phyloP scores from a whole-genome alignment of 2,888 invertebrate genomes.

The Cataglyphis rosenhaueri region DNA sequence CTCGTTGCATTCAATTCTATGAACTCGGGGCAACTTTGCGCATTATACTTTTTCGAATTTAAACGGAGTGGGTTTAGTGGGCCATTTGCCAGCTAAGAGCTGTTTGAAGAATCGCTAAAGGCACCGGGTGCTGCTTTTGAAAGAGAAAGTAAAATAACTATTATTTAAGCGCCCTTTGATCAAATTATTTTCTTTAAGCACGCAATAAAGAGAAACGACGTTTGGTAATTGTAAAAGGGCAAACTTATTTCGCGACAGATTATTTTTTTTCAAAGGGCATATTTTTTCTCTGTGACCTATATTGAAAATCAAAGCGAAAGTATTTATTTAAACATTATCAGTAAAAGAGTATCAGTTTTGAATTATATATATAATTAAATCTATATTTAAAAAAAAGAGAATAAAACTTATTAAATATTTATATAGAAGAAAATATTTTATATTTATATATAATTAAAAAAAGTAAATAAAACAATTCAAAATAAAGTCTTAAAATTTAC shows the following conservation, averaged over 20 bases:
- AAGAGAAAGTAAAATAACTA: constrained; percentile 37
- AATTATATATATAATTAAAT: background rate
- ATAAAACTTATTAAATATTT: background rate
- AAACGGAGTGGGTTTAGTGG: constrained; percentile 37
- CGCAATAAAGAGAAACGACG: constrained; percentile 32
- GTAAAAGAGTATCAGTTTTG: background rate
- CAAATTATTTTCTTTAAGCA: constrained; percentile 49
- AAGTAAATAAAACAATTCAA: background rate
- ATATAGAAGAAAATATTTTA: background rate
- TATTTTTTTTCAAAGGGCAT: constrained; percentile 1
- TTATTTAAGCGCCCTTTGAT: constrained; percentile 42
- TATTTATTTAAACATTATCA: background rate
- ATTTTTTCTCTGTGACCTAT: constrained; percentile 5
- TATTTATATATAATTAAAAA: background rate
- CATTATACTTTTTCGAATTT: constrained; percentile 50
- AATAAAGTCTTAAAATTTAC: background rate
- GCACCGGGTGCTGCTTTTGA: constrained; percentile 20
- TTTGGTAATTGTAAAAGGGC: constrained; percentile 24
- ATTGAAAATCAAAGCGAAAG: background rate
- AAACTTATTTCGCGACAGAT: constrained; percentile 10
- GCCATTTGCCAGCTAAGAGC: constrained; percentile 22
- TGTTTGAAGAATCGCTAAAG: constrained; percentile 43
- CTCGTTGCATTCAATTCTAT: background rate
- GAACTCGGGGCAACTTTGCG: background rate
- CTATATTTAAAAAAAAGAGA: background rate